Conservation (phyloP, 2,888 invertebrate species). For the Drosophila anceps region DNA sequence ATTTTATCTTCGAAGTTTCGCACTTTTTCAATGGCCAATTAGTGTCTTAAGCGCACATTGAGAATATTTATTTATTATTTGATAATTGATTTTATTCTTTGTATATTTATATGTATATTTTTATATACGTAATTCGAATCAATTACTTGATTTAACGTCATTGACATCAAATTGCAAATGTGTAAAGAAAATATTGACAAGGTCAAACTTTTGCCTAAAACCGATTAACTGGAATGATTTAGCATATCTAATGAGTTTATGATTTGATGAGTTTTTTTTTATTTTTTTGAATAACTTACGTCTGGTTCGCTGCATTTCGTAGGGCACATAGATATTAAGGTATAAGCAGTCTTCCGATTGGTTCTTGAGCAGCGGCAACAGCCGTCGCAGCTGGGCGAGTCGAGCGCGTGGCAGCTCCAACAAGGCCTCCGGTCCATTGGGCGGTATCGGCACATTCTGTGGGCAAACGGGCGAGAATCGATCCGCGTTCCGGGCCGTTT, state of each 20-base stretch:
- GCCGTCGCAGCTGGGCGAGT: constrained; percentile 92
- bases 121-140: neutral
- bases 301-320: constrained; percentile 84
- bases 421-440: constrained; percentile 86
- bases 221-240: constrained; percentile 7
- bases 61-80: neutral
- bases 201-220: neutral
- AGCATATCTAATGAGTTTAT: constrained; percentile 9
- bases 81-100: neutral
- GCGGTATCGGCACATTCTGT: constrained; percentile 90
- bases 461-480: constrained; percentile 95
- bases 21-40: neutral
- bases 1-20: neutral
- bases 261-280: neutral
- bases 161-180: neutral
- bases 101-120: neutral
- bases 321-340: constrained; percentile 97
- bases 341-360: constrained; percentile 99
- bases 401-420: constrained; percentile 93
- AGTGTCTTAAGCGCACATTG: neutral
- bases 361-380: constrained; percentile 93
- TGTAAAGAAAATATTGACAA: neutral
- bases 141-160: neutral
- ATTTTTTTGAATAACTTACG: constrained; percentile 68
- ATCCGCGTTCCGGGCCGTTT: constrained; percentile 92